These are phyloP conservation scores for Prionace glauca DNA, from an alignment of 2,797 vertebrate species.

Conservation along the genomic window DNA sequence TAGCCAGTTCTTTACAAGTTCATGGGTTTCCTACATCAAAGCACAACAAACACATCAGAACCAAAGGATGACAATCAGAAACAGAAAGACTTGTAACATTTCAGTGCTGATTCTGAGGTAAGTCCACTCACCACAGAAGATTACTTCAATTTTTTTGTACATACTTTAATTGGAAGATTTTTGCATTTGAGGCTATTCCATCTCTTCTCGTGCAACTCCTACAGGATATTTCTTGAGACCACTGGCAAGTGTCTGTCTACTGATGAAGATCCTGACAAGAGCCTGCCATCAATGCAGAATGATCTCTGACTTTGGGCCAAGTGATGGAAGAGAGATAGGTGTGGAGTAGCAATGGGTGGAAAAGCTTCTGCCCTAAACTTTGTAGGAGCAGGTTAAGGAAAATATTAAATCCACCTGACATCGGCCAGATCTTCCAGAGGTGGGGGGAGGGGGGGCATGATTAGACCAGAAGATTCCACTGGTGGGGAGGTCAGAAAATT, in stretches of 20 bases:
- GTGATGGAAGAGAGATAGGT: background rate
- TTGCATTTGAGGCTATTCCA: background rate
- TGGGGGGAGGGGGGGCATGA: too few species aligned
- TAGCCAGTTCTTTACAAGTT: slow-evolving; percentile 12
- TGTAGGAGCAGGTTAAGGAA: background rate
- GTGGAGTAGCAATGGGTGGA: too few species aligned
- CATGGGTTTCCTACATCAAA: slow-evolving; percentile 2
- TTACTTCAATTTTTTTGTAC: too few species aligned
- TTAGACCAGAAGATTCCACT: too few species aligned
- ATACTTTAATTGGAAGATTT: background rate
- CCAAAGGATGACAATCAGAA: background rate
- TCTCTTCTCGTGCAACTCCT: background rate
- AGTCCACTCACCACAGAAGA: background rate
- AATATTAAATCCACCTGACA: background rate
- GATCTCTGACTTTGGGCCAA: background rate
- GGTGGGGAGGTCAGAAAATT: too few species aligned
- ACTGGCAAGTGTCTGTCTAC: background rate
- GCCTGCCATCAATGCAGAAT: background rate
- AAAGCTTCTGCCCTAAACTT: background rate
- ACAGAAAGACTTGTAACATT: slow-evolving; percentile 17
- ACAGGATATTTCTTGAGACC: background rate
- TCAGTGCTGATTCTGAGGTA: background rate
- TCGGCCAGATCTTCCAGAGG: too few species aligned
- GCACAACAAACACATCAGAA: slow-evolving; percentile 23
- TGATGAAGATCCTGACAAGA: background rate